Evolutionary conservation across 1,140 invertebrate genomes (phyloP).

Genomic region (Mamestra configurata): DNA sequence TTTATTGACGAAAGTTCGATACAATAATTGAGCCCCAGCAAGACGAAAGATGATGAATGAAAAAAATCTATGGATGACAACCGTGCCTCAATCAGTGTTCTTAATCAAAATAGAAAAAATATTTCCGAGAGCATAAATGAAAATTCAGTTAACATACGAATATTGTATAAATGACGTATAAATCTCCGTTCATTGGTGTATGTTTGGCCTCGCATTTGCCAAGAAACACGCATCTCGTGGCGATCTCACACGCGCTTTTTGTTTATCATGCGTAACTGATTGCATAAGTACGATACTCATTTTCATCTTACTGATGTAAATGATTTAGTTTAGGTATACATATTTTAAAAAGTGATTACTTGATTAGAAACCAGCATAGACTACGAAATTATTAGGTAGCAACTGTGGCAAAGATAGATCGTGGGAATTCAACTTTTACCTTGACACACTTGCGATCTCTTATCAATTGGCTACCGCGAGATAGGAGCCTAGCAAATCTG

Average conservation of each 20-base stretch:
- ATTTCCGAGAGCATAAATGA: too few relatives aligned
- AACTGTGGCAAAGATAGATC: neutral
- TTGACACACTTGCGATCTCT: conserved; percentile 5
- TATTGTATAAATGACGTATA: too few relatives aligned
- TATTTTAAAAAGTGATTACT: too few relatives aligned
- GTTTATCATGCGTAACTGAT: conserved; percentile 2
- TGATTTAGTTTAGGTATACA: too few relatives aligned
- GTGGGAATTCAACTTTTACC: conserved; percentile 5
- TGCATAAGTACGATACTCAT: neutral
- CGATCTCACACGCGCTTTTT: neutral
- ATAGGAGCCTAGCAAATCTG: neutral
- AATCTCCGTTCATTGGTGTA: neutral
- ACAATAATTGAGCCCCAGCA: neutral
- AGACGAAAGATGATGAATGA: neutral
- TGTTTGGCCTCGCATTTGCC: neutral
- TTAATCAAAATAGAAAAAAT: too few relatives aligned
- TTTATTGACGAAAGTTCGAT: too few relatives aligned
- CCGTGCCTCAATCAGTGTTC: too few relatives aligned
- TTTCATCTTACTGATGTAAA: neutral
- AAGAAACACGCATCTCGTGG: neutral
- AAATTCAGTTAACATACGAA: too few relatives aligned
- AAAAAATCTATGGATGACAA: neutral
- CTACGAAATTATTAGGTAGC: neutral
- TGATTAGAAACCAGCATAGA: neutral
- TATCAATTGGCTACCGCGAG: neutral